Percentiles rank a stretch among this genome's conserved stretches.
Conservation (phyloP, 2,113 vertebrate genomes). For the Sturnus vulgaris region DNA sequence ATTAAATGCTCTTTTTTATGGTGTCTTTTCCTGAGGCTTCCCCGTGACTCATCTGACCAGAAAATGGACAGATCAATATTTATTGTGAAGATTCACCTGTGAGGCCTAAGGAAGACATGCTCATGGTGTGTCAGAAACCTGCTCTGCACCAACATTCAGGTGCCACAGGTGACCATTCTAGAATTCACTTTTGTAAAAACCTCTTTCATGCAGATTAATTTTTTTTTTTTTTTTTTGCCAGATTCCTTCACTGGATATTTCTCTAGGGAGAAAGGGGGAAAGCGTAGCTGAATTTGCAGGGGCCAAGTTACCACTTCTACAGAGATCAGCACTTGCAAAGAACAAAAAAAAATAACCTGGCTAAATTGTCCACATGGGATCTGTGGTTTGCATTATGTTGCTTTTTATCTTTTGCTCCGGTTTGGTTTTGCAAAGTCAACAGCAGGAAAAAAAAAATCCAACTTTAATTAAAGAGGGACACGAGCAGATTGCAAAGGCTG, state of each 20-base stretch:
- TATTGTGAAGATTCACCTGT: not conserved
- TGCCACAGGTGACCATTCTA: not conserved
- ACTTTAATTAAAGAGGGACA: not conserved
- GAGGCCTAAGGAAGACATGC: not conserved
- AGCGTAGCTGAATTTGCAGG: not conserved
- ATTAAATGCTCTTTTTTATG: not conserved
- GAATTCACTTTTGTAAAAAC: not conserved
- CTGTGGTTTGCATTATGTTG: not conserved
- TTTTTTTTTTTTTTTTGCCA: not conserved
- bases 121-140: not conserved
- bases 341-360: not conserved
- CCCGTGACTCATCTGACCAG: not conserved
- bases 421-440: not conserved
- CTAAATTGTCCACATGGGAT: not conserved
- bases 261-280: not conserved
- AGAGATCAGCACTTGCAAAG: not conserved
- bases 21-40: not conserved
- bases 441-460: not conserved
- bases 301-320: not conserved
- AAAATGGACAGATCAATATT: not conserved
- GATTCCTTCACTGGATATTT: not conserved
- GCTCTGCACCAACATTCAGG: not conserved
- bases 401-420: not conserved
- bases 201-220: not conserved
- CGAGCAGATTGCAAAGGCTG: not conserved